A percentile compares a stretch with the other conserved stretches of the same genome.
phyloP scores from a whole-genome alignment of 2,113 vertebrate genomes.

The Platanista minor region DNA sequence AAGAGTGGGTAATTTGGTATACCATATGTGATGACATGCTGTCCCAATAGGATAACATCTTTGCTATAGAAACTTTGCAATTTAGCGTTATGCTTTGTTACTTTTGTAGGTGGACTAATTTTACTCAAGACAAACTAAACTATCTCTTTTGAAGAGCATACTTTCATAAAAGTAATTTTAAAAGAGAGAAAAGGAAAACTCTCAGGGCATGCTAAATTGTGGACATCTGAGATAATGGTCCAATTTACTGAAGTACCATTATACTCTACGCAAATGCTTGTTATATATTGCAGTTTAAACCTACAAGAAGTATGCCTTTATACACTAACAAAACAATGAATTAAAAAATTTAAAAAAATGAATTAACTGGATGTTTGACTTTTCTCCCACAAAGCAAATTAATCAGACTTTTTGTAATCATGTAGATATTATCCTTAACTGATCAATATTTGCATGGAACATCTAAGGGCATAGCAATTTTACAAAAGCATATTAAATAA shows the following conservation, averaged over 20 bases:
- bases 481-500: background rate
- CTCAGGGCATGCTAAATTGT: background rate
- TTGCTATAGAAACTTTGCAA: background rate
- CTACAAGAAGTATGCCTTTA: background rate
- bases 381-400: background rate
- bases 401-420: background rate
- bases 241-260: background rate
- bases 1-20: constrained; percentile 39
- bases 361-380: background rate
- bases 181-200: background rate
- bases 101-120: background rate
- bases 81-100: background rate
- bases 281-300: background rate
- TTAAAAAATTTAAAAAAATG: background rate
- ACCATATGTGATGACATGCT: constrained; percentile 42
- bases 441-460: background rate
- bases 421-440: background rate
- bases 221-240: background rate
- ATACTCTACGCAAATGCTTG: background rate
- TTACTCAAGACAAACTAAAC: background rate
- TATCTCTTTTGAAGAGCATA: background rate
- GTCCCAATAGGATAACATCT: background rate
- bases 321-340: background rate
- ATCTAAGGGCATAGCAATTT: background rate
- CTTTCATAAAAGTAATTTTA: background rate